Conservation (phyloP, 2,797 vertebrate genomes). For the Enteromius mattozi region DNA sequence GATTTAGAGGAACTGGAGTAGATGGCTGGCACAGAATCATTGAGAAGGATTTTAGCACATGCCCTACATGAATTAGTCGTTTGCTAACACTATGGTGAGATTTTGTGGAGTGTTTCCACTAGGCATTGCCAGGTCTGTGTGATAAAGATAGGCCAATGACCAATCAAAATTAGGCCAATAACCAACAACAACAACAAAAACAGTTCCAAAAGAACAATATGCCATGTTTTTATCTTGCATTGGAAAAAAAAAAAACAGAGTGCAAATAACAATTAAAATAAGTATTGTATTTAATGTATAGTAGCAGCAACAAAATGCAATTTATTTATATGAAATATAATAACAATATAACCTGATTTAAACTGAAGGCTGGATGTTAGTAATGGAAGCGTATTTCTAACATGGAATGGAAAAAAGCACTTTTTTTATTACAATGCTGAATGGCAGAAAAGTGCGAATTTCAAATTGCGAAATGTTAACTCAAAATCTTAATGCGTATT, state of each 20-base stretch:
- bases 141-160: not conserved
- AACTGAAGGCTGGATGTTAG: not conserved
- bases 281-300: not conserved
- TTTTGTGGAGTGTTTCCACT: not conserved
- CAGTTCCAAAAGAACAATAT: not conserved
- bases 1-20: slow-evolving; percentile 18
- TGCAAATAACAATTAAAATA: not conserved
- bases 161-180: not conserved
- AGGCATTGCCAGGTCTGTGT: not conserved
- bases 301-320: not conserved
- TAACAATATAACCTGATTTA: not conserved
- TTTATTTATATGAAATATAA: not conserved
- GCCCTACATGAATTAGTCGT: not conserved
- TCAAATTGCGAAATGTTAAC: too few relatives aligned
- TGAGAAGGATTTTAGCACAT: not conserved
- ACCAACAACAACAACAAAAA: not conserved
- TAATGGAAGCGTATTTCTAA: not conserved
- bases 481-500: too few relatives aligned
- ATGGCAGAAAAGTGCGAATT: too few relatives aligned
- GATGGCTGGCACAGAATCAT: not conserved
- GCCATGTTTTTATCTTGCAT: not conserved
- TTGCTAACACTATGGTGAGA: slow-evolving; percentile 9
- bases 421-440: too few relatives aligned
- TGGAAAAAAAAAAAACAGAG: not conserved
- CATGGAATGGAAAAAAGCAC: too few relatives aligned